A percentile compares a stretch with the other conserved stretches of the same genome.
Conservation (phyloP, 2,888 invertebrate species). For the Eumerus sabulonum region DNA sequence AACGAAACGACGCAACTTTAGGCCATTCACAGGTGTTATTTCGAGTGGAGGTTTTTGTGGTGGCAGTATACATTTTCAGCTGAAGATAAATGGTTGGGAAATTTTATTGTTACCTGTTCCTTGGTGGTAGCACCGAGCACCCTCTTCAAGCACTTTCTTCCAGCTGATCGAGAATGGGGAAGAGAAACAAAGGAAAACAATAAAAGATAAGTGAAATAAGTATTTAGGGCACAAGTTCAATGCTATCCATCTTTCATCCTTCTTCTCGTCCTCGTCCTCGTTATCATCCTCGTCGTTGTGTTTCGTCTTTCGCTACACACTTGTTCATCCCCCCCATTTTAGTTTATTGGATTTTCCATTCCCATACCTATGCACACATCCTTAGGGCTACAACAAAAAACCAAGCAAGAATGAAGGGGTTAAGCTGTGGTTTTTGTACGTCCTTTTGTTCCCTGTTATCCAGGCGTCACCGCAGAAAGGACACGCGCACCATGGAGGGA, state of each 20-base stretch:
- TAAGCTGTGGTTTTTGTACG: constrained; percentile 57
- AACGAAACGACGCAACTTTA: constrained; percentile 21
- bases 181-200: constrained; percentile 49
- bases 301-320: too few species aligned
- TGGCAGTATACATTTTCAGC: background rate
- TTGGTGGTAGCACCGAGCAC: too few species aligned
- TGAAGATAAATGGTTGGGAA: constrained; percentile 46
- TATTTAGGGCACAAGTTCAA: constrained; percentile 68
- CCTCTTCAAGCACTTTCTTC: constrained; percentile 16
- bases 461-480: too few species aligned
- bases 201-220: constrained; percentile 65
- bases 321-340: constrained; percentile 9
- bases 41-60: too few species aligned
- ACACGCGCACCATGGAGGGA: constrained; percentile 24
- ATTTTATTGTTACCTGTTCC: constrained; percentile 56
- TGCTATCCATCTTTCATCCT: constrained; percentile 40
- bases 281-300: background rate
- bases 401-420: constrained; percentile 52
- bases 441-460: constrained; percentile 33
- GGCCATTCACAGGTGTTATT: too few species aligned
- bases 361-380: background rate
- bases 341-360: constrained; percentile 55
- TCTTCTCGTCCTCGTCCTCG: too few species aligned
- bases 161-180: background rate
- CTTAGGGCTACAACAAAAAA: constrained; percentile 30